Conservation (phyloP, 1,140 invertebrate species). For the Psix sp. region DNA sequence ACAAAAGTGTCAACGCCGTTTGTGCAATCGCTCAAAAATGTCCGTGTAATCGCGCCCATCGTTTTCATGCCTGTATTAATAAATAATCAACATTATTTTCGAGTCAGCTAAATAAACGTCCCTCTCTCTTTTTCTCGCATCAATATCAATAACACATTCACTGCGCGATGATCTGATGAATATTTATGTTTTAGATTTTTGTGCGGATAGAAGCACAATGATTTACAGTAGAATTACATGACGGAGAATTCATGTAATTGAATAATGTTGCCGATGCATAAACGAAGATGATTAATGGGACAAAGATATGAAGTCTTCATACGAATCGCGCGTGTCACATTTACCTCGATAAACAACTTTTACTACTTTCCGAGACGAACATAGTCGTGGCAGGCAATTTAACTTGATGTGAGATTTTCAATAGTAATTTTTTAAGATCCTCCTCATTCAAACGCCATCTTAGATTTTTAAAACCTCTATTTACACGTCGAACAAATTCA, state of each 20-base stretch:
- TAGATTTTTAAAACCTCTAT: no score
- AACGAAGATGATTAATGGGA: constrained; percentile 45
- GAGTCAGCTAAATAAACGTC: constrained; percentile 13
- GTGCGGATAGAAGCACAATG: constrained; percentile 22
- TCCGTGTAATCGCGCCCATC: constrained; percentile 14
- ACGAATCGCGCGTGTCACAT: constrained; percentile 9
- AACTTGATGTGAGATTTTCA: no score
- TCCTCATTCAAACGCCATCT: no score
- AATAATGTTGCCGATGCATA: constrained; percentile 29
- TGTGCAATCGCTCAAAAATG: constrained; percentile 44
- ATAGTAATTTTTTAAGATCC: no score
- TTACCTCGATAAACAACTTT: constrained; percentile 24
- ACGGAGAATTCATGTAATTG: constrained; percentile 29
- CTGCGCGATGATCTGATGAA: constrained; percentile 50
- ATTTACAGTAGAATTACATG: constrained; percentile 45
- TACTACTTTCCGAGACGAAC: constrained; percentile 2
- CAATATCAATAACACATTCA: constrained; percentile 7
- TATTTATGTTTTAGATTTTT: constrained; percentile 53
- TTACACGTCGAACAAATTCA: no score
- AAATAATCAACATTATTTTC: constrained; percentile 39
- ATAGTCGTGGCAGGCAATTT: no score
- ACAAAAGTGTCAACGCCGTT: constrained; percentile 57
- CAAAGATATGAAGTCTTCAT: constrained; percentile 18
- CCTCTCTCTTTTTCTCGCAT: background rate
- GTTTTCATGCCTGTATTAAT: constrained; percentile 32